phyloP scores from a whole-genome alignment of 2,113 vertebrate genomes.

The Numida meleagris region DNA sequence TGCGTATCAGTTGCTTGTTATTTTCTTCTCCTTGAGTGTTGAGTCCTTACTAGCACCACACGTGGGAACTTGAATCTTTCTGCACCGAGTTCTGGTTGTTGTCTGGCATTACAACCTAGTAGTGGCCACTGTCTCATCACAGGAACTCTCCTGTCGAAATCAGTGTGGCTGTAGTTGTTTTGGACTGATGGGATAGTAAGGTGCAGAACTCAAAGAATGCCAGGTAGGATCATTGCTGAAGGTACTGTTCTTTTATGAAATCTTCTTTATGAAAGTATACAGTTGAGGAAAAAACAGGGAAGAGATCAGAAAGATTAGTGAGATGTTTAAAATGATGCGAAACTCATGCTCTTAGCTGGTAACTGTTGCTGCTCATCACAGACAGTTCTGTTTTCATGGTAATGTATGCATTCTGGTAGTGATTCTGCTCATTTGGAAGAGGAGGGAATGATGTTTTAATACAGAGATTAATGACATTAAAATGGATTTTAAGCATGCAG shows the following conservation, averaged over 20 bases:
- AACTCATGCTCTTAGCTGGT: fast-evolving
- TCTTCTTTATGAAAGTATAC: background rate
- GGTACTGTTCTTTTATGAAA: background rate
- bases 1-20: background rate
- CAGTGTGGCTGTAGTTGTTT: background rate
- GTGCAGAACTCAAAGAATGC: background rate
- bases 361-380: background rate
- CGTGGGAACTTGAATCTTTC: background rate
- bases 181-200: background rate
- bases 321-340: background rate
- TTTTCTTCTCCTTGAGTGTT: background rate
- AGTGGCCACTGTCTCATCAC: background rate
- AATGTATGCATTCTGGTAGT: too few relatives aligned
- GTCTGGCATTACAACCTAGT: background rate
- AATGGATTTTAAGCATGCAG: background rate
- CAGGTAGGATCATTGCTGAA: fast-evolving
- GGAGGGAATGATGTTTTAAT: fast-evolving
- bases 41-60: fast-evolving
- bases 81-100: background rate
- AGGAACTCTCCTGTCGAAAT: background rate
- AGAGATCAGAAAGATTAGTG: background rate
- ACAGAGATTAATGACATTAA: background rate
- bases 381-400: background rate
- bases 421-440: background rate
- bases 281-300: background rate